Conservation (phyloP, 2,113 vertebrate species). For the Psittacula cyanocephala region DNA sequence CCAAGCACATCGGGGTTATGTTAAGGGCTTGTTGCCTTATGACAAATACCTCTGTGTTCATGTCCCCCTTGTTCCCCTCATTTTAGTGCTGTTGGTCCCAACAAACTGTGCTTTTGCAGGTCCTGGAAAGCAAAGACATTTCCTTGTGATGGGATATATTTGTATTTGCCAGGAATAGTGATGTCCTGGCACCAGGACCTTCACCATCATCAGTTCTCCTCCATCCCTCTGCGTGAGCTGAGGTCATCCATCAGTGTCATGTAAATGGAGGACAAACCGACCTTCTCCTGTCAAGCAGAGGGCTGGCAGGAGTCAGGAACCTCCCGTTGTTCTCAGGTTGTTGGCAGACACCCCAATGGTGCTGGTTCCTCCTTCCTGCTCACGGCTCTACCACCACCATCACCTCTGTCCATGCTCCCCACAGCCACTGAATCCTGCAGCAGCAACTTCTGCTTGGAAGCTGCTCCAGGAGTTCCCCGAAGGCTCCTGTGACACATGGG, state of each 20-base stretch:
- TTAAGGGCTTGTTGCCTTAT: not conserved
- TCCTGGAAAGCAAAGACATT: not conserved
- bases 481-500: not conserved
- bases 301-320: not conserved
- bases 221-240: not conserved
- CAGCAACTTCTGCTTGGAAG: not conserved
- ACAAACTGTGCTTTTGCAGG: not conserved
- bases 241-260: not conserved
- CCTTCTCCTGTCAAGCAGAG: not conserved
- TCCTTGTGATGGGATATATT: fast-evolving
- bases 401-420: not conserved
- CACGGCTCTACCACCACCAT: not conserved
- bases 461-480: not conserved
- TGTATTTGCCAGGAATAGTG: not conserved
- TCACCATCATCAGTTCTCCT: fast-evolving
- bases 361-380: not conserved
- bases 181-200: not conserved
- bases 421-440: fast-evolving
- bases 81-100: not conserved
- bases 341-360: not conserved
- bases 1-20: not conserved
- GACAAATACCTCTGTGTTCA: not conserved
- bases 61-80: not conserved
- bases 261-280: not conserved
- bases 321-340: not conserved